Conservation (phyloP, 2,113 vertebrate species). For the Tamias sibiricus region DNA sequence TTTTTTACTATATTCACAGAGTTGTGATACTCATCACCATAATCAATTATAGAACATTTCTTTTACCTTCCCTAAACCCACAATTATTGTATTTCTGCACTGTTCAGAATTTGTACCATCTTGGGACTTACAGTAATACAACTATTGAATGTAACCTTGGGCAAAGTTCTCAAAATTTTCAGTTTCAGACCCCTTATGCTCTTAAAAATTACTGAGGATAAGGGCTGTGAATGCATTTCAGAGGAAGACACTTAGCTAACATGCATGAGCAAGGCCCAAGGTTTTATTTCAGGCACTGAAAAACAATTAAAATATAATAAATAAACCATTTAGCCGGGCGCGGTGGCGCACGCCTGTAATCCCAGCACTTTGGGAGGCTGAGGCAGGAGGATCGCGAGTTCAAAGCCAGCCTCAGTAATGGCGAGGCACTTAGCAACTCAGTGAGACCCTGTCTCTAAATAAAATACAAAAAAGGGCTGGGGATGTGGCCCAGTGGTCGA, state of each 20-base stretch:
- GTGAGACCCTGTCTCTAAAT: too few species aligned
- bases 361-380: too few species aligned
- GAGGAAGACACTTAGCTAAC: neutral
- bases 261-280: neutral
- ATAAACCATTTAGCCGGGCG: too few species aligned
- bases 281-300: neutral
- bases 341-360: too few species aligned
- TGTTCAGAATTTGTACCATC: slow-evolving; percentile 15
- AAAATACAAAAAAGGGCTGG: too few species aligned
- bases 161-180: slow-evolving; percentile 32
- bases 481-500: too few species aligned
- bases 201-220: slow-evolving; percentile 15
- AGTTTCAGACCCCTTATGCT: neutral
- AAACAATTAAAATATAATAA: neutral
- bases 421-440: too few species aligned
- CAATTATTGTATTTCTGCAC: neutral
- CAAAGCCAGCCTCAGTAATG: too few species aligned
- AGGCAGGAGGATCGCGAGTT: too few species aligned
- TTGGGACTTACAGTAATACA: neutral
- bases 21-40: neutral
- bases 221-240: too few species aligned
- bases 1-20: slow-evolving; percentile 22
- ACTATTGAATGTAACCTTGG: neutral
- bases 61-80: neutral
- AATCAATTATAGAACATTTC: neutral